These are phyloP conservation scores for Leptura quadrifasciata DNA, from an alignment of 2,888 invertebrate genomes.

Conservation along the genomic window DNA sequence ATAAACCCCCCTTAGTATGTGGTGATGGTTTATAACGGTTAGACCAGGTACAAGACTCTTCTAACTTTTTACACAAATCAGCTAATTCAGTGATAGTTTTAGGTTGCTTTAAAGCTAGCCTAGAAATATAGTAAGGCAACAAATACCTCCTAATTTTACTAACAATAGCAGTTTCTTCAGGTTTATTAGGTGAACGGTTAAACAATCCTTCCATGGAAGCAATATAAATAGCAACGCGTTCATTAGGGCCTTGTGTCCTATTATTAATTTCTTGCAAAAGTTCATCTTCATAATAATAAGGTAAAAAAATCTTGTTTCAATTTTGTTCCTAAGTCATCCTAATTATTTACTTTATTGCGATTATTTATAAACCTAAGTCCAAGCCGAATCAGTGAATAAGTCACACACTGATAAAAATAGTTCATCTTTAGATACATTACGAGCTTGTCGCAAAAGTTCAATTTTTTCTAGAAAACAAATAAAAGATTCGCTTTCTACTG, in stretches of 20 bases:
- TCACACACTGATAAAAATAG: conserved; percentile 28
- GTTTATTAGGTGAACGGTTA: conserved; percentile 30
- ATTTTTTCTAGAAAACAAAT: conserved; percentile 1
- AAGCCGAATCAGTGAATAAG: conserved; percentile 37
- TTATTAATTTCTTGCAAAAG: conserved; percentile 28
- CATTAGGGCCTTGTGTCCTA: conserved; percentile 35
- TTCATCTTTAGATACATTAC: neutral
- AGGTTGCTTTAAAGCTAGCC: too few species aligned
- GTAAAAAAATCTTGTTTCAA: too few species aligned
- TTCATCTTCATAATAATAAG: too few species aligned
- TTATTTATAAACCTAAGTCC: conserved; percentile 41
- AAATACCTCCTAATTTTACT: too few species aligned
- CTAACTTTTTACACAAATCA: too few species aligned
- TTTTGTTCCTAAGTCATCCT: too few species aligned
- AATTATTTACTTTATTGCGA: conserved; percentile 26
- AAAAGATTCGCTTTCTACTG: neutral
- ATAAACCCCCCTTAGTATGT: too few species aligned
- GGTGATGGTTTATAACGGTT: too few species aligned
- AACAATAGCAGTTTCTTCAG: neutral
- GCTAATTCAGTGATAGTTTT: too few species aligned
- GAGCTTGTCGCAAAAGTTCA: neutral
- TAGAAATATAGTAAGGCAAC: too few species aligned
- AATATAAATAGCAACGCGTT: neutral
- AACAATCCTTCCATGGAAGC: conserved; percentile 17
- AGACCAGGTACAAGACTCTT: too few species aligned